Evolutionary conservation across 53 echinoderm and acorn worm species (phyloP).

Genomic region (Crossaster papposus): DNA sequence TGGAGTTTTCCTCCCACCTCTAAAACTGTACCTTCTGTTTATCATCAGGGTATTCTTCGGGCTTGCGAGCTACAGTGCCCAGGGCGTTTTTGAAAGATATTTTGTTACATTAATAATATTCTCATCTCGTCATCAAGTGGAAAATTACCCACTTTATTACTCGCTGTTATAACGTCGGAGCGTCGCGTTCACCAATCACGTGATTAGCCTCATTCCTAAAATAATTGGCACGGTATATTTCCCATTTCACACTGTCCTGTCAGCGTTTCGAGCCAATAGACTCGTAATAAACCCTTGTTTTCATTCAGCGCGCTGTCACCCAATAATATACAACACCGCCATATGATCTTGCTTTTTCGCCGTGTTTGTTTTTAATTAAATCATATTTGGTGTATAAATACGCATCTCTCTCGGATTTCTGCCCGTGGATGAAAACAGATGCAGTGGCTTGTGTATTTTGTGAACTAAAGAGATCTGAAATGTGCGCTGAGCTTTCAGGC

Average conservation of each 20-base stretch:
- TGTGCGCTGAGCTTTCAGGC: not conserved
- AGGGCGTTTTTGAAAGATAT: too few species aligned
- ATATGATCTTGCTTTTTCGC: not conserved
- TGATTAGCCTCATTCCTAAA: not conserved
- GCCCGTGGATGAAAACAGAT: not conserved
- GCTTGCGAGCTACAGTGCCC: too few species aligned
- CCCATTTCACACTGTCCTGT: slow-evolving; percentile 10
- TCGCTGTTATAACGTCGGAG: not conserved
- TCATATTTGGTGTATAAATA: slow-evolving; percentile 27
- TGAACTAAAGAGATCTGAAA: not conserved
- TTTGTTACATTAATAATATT: too few species aligned
- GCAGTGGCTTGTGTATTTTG: not conserved
- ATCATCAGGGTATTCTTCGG: too few species aligned
- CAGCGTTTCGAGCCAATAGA: not conserved
- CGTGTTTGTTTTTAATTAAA: slow-evolving; percentile 43
- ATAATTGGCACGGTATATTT: not conserved
- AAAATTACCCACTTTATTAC: not conserved
- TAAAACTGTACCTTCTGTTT: too few species aligned
- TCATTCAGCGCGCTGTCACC: not conserved
- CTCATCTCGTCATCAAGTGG: not conserved
- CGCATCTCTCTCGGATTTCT: not conserved
- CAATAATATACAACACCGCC: not conserved
- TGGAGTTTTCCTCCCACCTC: too few species aligned
- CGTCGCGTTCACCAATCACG: not conserved
- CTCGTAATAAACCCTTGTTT: not conserved